Evolutionary conservation across 2,888 invertebrate genomes (phyloP).

Genomic region (Merodon equestris): DNA sequence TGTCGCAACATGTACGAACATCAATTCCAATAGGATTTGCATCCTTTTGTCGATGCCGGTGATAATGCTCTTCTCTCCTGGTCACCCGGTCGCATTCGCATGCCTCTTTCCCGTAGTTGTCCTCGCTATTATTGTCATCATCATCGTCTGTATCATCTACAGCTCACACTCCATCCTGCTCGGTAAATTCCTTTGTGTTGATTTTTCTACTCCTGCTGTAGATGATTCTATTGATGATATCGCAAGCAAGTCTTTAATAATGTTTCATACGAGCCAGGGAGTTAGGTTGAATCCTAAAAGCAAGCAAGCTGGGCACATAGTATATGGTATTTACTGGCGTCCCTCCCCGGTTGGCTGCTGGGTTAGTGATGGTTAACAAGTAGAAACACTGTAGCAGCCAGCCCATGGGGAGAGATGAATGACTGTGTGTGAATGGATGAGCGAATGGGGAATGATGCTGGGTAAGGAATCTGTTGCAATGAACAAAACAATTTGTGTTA

Average conservation of each 20-base stretch:
- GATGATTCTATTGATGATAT: constrained; percentile 59
- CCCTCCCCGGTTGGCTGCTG: neutral
- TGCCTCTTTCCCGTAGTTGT: constrained; percentile 5
- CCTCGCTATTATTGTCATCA: constrained; percentile 13
- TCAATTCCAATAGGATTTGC: constrained; percentile 68
- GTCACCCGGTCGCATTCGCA: neutral
- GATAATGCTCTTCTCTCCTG: constrained; percentile 36
- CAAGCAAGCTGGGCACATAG: constrained; percentile 28
- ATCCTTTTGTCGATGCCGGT: constrained; percentile 68
- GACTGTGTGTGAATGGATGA: too few species aligned
- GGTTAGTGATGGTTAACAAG: constrained; percentile 7
- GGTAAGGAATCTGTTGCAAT: constrained; percentile 9
- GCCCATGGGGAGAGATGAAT: too few species aligned
- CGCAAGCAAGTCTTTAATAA: constrained; percentile 66
- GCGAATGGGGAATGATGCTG: too few species aligned
- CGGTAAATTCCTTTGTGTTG: constrained; percentile 37
- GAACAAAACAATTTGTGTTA: constrained; percentile 53
- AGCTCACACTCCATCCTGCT: constrained; percentile 9
- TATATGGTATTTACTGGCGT: constrained; percentile 22
- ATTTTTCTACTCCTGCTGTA: constrained; percentile 53
- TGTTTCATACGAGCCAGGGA: constrained; percentile 57
- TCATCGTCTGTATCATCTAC: neutral
- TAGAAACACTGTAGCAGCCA: neutral
- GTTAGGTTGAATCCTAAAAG: constrained; percentile 60
- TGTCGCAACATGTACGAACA: constrained; percentile 66